A percentile compares a stretch with the other conserved stretches of the same genome.
phyloP scores from a whole-genome alignment of 2,113 vertebrate genomes.

The Hippocampus guttulatus region DNA sequence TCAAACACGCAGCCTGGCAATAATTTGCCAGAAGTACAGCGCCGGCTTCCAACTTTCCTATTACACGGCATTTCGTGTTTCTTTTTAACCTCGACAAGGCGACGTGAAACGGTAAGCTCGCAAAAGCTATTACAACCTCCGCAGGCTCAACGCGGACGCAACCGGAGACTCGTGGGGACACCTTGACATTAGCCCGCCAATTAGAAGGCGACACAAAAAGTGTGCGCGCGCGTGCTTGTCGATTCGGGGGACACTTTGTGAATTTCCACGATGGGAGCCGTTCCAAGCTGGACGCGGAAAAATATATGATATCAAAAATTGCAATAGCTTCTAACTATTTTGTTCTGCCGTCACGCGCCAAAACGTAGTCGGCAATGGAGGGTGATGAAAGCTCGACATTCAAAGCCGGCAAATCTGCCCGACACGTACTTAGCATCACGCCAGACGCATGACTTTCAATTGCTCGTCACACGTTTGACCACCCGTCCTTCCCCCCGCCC shows the following conservation, averaged over 20 bases:
- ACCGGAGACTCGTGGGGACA: neutral
- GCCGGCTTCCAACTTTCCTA: neutral
- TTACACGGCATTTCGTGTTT: neutral
- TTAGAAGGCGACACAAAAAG: slow-evolving; percentile 1
- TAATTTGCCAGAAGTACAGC: neutral
- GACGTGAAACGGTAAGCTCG: neutral
- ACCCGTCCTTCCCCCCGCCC: no score
- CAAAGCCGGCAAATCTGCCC: neutral
- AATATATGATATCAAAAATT: no score
- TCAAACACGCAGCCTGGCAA: slow-evolving; percentile 2
- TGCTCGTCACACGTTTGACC: no score
- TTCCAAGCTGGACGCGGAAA: no score
- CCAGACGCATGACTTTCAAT: neutral
- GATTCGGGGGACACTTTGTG: neutral
- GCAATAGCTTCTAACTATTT: no score
- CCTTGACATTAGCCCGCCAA: slow-evolving; percentile 14
- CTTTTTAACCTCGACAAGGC: neutral
- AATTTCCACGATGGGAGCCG: neutral
- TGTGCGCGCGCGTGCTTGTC: neutral
- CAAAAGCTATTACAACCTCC: slow-evolving; percentile 1
- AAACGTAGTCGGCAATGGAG: no score
- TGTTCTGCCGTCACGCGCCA: no score
- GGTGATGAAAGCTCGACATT: neutral
- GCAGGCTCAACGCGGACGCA: neutral
- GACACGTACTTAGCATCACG: neutral